phyloP scores from a whole-genome alignment of 2,113 vertebrate species.

The Stegostoma tigrinum region DNA sequence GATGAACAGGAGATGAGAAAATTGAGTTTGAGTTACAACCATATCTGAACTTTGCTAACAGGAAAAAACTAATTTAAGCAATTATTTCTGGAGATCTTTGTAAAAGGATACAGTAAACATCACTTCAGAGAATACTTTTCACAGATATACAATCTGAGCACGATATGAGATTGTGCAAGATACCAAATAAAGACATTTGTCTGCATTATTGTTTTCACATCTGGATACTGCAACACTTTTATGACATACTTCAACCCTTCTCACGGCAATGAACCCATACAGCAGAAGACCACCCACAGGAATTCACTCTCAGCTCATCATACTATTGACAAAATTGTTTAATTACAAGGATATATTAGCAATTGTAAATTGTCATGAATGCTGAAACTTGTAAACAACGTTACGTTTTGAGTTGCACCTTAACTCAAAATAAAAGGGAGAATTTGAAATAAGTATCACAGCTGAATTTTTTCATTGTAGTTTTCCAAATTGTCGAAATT shows the following conservation, averaged over 20 bases:
- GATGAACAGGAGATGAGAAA: slow-evolving; percentile 3
- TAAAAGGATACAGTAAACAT: not conserved
- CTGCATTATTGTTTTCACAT: not conserved
- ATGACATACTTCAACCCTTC: not conserved
- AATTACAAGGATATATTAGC: not conserved
- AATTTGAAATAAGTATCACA: no score
- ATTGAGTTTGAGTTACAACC: not conserved
- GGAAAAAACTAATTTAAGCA: not conserved
- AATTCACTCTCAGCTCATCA: not conserved
- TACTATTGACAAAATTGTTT: not conserved
- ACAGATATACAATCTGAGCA: not conserved
- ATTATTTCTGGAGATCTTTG: not conserved
- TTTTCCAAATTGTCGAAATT: not conserved
- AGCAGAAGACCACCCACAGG: not conserved
- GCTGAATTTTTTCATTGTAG: no score
- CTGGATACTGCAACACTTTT: not conserved
- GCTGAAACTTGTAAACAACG: not conserved
- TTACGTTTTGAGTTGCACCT: not conserved
- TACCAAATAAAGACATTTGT: not conserved
- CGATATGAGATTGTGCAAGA: not conserved
- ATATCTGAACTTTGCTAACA: not conserved
- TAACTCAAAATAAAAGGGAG: not conserved
- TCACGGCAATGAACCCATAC: not conserved
- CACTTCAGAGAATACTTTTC: not conserved
- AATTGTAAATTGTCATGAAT: not conserved